These are phyloP conservation scores for Nothobranchius kuhntae DNA, from an alignment of 2,113 vertebrate genomes.

Conservation along the genomic window DNA sequence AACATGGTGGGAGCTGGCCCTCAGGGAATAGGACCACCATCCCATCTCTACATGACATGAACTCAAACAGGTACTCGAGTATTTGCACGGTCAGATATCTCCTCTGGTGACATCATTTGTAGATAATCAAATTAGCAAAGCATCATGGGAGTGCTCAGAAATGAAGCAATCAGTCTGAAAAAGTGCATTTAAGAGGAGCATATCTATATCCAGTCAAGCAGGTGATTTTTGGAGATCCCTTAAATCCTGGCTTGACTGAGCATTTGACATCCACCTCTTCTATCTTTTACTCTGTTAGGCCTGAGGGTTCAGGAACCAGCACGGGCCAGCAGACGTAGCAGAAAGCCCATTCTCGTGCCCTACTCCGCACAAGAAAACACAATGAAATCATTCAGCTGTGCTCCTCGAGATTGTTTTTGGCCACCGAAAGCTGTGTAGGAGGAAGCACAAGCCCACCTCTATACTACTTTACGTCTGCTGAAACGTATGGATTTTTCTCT, in stretches of 20 bases:
- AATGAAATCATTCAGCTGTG: slow-evolving; percentile 81
- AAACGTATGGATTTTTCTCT: slow-evolving; percentile 71
- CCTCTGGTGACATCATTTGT: no score
- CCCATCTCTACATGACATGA: no score
- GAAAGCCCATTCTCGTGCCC: slow-evolving; percentile 68
- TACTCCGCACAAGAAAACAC: slow-evolving; percentile 77
- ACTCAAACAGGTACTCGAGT: no score
- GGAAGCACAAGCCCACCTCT: slow-evolving; percentile 78
- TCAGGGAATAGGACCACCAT: no score
- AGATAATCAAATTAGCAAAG: no score
- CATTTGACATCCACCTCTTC: slow-evolving; percentile 30
- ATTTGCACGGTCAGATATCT: no score
- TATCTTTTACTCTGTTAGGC: slow-evolving; percentile 27
- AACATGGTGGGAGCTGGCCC: no score
- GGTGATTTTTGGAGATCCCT: slow-evolving; percentile 14
- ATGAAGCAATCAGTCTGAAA: no score
- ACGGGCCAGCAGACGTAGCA: slow-evolving; percentile 53
- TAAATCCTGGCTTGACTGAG: slow-evolving; percentile 23
- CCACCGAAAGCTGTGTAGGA: slow-evolving; percentile 62
- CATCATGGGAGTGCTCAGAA: no score
- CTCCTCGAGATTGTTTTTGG: slow-evolving; percentile 81
- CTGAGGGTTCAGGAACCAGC: slow-evolving; percentile 52
- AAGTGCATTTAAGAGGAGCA: no score
- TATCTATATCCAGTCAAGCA: no score
- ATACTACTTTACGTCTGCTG: slow-evolving; percentile 69